Percentiles rank a stretch among this genome's conserved stretches.
These are phyloP conservation scores for Eulacestoma nigropectus DNA, from an alignment of 2,113 vertebrate genomes.

Conservation along the genomic window DNA sequence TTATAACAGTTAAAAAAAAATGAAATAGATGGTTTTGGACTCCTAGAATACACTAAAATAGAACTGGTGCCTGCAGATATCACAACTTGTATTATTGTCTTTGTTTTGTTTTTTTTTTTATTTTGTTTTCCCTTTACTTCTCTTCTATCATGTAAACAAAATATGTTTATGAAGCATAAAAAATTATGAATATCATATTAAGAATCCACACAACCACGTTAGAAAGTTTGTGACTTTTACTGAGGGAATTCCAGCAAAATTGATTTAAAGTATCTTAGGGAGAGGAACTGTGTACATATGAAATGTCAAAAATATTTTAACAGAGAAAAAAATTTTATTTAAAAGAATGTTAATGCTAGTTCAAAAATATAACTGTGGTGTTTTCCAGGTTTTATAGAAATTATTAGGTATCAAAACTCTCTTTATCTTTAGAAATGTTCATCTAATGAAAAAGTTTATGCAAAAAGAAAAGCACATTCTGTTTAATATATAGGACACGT, in stretches of 20 bases:
- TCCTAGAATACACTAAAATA: neutral
- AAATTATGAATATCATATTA: neutral
- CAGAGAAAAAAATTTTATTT: neutral
- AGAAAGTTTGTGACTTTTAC: neutral
- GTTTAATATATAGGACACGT: neutral
- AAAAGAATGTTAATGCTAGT: rapidly evolving
- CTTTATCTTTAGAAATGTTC: neutral
- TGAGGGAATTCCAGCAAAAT: neutral
- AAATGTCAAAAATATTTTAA: neutral
- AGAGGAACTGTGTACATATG: neutral
- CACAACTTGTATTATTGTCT: neutral
- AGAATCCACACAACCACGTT: neutral
- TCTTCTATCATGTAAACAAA: neutral
- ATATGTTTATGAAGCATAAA: neutral
- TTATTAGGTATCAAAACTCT: neutral
- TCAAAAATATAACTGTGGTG: neutral
- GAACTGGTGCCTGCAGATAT: neutral
- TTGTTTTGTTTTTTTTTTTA: neutral
- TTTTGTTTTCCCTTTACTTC: neutral
- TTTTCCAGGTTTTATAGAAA: neutral
- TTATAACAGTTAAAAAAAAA: neutral
- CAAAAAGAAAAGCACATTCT: neutral
- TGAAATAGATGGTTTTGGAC: rapidly evolving
- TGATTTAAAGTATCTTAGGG: neutral
- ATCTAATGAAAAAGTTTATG: neutral